Conservation (phyloP, 2,888 invertebrate species). For the Cerastoderma edule region DNA sequence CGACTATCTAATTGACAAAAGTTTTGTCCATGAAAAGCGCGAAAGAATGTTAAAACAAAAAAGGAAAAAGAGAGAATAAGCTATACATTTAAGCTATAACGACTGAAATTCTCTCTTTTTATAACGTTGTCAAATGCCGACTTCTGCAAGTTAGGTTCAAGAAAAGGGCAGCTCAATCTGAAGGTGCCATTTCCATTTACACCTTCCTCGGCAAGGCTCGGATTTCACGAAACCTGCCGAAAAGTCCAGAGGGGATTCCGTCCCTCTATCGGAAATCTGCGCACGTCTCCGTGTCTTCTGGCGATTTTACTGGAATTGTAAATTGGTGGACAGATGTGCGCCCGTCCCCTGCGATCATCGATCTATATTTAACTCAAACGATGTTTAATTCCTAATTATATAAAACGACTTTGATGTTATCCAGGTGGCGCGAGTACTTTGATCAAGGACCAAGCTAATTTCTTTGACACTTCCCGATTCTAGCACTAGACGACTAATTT, state of each 20-base stretch:
- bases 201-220: conserved; percentile 8
- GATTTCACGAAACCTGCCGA: conserved; percentile 16
- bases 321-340: conserved; percentile 55
- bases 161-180: conserved; percentile 4
- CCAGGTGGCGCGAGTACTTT: conserved; percentile 54
- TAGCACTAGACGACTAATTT: conserved; percentile 10
- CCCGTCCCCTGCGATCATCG: conserved; percentile 20
- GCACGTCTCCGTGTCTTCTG: conserved; percentile 4
- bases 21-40: too few species aligned
- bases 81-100: too few species aligned
- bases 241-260: conserved; percentile 15
- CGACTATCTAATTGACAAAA: too few species aligned
- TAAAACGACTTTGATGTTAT: conserved; percentile 55
- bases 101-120: too few species aligned
- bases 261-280: conserved; percentile 12
- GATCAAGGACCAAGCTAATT: conserved; percentile 53
- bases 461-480: conserved; percentile 32
- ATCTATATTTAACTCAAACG: conserved; percentile 58
- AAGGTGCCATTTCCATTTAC: conserved; percentile 36
- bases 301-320: conserved; percentile 9
- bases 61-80: too few species aligned
- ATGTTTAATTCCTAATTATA: conserved; percentile 62
- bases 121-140: too few species aligned
- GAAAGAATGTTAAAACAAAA: too few species aligned
- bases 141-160: conserved; percentile 11